A percentile compares a stretch with the other conserved stretches of the same genome.
phyloP scores from a whole-genome alignment of 2,113 vertebrate species.

The Tyto alba region DNA sequence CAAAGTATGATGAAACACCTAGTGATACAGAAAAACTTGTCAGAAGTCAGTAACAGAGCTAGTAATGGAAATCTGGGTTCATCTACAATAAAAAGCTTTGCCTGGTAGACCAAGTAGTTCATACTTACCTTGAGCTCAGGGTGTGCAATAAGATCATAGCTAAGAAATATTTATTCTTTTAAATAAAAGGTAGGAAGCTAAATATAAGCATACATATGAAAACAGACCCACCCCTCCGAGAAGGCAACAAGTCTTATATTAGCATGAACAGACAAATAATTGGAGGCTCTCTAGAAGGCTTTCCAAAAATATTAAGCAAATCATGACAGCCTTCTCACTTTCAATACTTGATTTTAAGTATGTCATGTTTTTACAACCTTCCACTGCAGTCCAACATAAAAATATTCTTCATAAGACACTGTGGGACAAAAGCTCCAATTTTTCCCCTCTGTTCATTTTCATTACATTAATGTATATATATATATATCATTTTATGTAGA shows the following conservation, averaged over 20 bases:
- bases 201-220: not conserved
- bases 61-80: not conserved
- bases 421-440: not conserved
- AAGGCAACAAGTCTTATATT: not conserved
- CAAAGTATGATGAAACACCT: not conserved
- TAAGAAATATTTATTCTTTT: not conserved
- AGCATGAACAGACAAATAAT: not conserved
- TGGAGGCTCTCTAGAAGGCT: not conserved
- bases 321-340: not conserved
- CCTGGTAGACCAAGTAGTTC: fast-evolving
- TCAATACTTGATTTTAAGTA: not conserved
- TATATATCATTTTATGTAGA: too few relatives aligned
- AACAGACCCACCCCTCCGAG: not conserved
- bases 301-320: not conserved
- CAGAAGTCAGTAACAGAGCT: not conserved
- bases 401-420: not conserved
- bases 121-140: not conserved
- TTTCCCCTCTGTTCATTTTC: not conserved
- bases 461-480: too few relatives aligned
- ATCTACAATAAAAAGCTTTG: not conserved
- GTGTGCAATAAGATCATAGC: not conserved
- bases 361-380: not conserved
- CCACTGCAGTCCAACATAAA: not conserved
- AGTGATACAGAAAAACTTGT: not conserved
- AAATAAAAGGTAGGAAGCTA: not conserved